A percentile compares a stretch with the other conserved stretches of the same genome.
These are phyloP conservation scores for Scomber japonicus DNA, from an alignment of 2,113 vertebrate species.

Conservation along the genomic window DNA sequence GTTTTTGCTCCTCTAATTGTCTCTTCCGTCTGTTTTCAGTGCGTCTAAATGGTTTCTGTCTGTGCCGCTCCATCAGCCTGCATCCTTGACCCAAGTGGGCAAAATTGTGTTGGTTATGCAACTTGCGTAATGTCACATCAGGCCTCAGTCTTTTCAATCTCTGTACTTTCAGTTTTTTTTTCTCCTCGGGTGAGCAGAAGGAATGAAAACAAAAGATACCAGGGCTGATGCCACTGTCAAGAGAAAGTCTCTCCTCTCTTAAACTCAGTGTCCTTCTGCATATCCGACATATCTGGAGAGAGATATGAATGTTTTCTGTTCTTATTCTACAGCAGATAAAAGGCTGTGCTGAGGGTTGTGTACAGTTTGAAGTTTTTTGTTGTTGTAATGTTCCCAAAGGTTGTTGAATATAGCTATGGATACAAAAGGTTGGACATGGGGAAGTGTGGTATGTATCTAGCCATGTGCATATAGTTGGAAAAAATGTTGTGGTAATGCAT, in stretches of 20 bases:
- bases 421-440: background rate
- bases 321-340: background rate
- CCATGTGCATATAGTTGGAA: background rate
- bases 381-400: background rate
- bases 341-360: background rate
- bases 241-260: background rate
- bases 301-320: slow-evolving; percentile 6
- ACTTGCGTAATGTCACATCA: slow-evolving; percentile 28
- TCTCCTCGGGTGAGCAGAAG: slow-evolving; percentile 27
- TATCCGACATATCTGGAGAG: background rate
- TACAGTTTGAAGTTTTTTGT: background rate
- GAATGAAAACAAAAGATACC: slow-evolving; percentile 48
- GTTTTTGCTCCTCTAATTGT: background rate
- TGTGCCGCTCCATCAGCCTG: background rate
- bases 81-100: slow-evolving; percentile 9
- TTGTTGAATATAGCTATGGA: too few relatives aligned
- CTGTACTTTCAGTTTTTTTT: background rate
- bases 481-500: too few relatives aligned
- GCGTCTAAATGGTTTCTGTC: background rate
- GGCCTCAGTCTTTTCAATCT: slow-evolving; percentile 12
- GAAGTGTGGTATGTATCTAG: too few relatives aligned
- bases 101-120: slow-evolving; percentile 25
- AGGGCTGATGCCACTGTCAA: background rate
- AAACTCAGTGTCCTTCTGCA: background rate
- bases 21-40: background rate